Evolutionary conservation across 1,140 invertebrate species (phyloP).

Genomic region (Drosophila nikananu): DNA sequence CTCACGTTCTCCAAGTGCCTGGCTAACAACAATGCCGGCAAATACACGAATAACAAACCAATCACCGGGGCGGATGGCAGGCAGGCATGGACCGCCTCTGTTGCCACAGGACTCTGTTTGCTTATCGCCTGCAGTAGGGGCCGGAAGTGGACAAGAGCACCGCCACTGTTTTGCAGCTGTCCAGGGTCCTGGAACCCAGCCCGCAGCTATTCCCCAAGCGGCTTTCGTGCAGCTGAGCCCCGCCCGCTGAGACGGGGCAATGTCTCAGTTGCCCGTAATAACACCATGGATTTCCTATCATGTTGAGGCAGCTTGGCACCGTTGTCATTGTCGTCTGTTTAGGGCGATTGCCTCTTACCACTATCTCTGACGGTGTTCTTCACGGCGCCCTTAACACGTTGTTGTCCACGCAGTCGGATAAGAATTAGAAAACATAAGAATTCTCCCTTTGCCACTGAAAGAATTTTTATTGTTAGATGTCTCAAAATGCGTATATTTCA

Average conservation of each 20-base stretch:
- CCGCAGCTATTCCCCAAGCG: slow-evolving; percentile 27
- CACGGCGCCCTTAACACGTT: slow-evolving; percentile 14
- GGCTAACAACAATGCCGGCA: slow-evolving; percentile 33
- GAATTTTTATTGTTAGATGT: background rate
- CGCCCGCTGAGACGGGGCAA: background rate
- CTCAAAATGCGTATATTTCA: background rate
- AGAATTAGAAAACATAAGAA: background rate
- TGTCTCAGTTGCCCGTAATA: slow-evolving; percentile 28
- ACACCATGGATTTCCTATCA: slow-evolving; percentile 28
- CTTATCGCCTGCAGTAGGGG: slow-evolving; percentile 19
- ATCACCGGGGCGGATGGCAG: slow-evolving; percentile 18
- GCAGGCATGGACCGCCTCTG: no score
- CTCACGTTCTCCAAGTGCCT: slow-evolving; percentile 33
- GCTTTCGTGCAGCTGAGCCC: background rate
- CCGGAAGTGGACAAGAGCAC: slow-evolving; percentile 27
- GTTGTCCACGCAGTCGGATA: background rate
- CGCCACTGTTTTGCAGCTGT: slow-evolving; percentile 22
- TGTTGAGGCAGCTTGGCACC: background rate
- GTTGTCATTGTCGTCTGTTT: slow-evolving; percentile 6
- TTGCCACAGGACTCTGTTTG: slow-evolving; percentile 27
- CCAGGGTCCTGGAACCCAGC: background rate
- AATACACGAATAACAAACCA: slow-evolving; percentile 48
- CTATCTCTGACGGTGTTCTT: slow-evolving; percentile 7
- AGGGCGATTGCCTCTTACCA: slow-evolving; percentile 10
- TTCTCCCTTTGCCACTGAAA: background rate